Evolutionary conservation across 2,113 vertebrate genomes (phyloP).

Genomic region (Felis catus): DNA sequence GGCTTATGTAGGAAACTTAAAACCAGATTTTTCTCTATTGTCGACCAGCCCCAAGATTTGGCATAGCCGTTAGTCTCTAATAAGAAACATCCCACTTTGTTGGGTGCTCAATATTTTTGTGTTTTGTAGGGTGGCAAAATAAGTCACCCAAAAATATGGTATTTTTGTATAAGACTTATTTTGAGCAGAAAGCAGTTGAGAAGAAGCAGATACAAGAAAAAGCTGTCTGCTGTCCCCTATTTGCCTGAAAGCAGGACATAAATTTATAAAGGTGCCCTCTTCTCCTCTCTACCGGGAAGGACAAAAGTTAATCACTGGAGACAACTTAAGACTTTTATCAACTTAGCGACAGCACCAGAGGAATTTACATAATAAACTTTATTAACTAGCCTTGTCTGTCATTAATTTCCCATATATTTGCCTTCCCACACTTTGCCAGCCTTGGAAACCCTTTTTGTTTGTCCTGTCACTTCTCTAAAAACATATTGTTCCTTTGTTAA

Average conservation of each 20-base stretch:
- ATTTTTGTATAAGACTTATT: not conserved
- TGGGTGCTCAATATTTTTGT: not conserved
- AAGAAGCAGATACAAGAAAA: not conserved
- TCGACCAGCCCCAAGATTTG: not conserved
- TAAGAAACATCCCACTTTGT: not conserved
- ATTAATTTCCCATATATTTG: not conserved
- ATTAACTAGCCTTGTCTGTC: not conserved
- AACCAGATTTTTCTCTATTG: not conserved
- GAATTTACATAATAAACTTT: not conserved
- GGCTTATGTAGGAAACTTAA: not conserved
- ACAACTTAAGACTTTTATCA: not conserved
- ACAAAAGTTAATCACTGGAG: not conserved
- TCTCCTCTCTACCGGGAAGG: not conserved
- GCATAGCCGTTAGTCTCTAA: not conserved
- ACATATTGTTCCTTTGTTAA: not conserved
- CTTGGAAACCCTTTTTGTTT: not conserved
- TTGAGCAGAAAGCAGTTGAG: not conserved
- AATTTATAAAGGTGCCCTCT: not conserved
- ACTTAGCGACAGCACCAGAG: not conserved
- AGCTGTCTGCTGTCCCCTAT: not conserved
- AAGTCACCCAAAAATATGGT: not conserved
- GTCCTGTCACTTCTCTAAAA: not conserved
- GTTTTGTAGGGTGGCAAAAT: not conserved
- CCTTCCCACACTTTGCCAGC: not conserved
- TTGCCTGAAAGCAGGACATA: not conserved